Percentiles rank a stretch among this genome's conserved stretches.
Conservation (phyloP, 2,797 vertebrate genomes). For the Scolopax bukidnonensis region DNA sequence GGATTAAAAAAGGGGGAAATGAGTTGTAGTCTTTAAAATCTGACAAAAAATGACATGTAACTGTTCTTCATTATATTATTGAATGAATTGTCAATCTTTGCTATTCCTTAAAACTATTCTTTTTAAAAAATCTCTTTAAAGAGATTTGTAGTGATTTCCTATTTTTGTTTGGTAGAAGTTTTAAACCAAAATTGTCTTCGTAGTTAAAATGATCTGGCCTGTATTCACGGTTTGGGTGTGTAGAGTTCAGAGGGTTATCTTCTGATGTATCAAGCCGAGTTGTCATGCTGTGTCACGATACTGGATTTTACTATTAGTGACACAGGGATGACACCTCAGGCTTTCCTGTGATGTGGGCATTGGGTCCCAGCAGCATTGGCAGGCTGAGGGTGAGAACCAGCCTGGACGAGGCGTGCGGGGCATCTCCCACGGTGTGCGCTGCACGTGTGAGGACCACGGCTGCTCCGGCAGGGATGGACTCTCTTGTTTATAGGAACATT, state of each 20-base stretch:
- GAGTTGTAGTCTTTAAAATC: not conserved
- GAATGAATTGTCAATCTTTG: not conserved
- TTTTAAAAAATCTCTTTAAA: not conserved
- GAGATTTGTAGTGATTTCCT: not conserved
- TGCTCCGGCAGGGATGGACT: constrained; percentile 62
- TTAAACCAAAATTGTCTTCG: not conserved
- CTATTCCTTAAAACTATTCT: not conserved
- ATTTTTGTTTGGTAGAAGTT: not conserved
- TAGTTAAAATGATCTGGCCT: not conserved
- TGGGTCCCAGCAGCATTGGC: constrained; percentile 43
- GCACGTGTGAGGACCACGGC: constrained; percentile 65
- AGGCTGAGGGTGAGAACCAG: constrained; percentile 67
- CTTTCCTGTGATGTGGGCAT: fast-evolving
- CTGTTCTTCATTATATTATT: not conserved
- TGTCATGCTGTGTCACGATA: not conserved
- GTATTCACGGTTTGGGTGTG: not conserved
- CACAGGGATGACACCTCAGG: fast-evolving
- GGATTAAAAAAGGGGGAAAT: not conserved
- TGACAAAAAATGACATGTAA: not conserved
- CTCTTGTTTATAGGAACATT: constrained; percentile 75
- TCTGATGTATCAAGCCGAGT: not conserved
- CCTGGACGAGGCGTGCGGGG: constrained; percentile 41
- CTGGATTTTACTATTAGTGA: not conserved
- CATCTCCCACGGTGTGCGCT: constrained; percentile 45
- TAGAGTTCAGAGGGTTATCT: not conserved